Conservation (phyloP, 2,113 vertebrate species). For the Nycticryphes semicollaris region DNA sequence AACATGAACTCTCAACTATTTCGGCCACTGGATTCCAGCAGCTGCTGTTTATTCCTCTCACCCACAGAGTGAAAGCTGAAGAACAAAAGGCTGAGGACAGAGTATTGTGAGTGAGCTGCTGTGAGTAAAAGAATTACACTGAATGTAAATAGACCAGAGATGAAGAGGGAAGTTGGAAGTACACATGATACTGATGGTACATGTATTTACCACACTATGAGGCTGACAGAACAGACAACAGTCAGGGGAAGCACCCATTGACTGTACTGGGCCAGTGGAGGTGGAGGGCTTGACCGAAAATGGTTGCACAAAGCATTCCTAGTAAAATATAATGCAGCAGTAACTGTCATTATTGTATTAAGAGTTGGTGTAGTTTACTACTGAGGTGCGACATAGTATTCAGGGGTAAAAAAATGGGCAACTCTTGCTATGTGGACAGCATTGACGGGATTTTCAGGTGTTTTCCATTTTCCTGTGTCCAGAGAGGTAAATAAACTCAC, state of each 20-base stretch:
- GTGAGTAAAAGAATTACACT: neutral
- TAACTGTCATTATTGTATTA: neutral
- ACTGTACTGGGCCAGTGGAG: neutral
- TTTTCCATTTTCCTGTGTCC: neutral
- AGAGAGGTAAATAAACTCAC: slow-evolving; percentile 28
- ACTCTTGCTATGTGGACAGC: neutral
- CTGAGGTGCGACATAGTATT: neutral
- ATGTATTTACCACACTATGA: neutral
- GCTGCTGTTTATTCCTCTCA: slow-evolving; percentile 37
- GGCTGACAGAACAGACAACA: neutral
- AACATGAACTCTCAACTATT: neutral
- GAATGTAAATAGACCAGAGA: neutral
- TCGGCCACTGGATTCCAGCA: neutral
- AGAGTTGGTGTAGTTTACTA: neutral
- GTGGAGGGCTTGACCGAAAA: neutral
- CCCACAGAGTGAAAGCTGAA: neutral
- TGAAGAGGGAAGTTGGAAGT: neutral
- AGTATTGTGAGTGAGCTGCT: neutral
- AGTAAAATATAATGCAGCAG: neutral
- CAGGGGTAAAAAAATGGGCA: neutral
- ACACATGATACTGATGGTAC: neutral
- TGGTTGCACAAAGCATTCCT: neutral
- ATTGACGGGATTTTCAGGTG: neutral
- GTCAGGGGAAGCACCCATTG: neutral
- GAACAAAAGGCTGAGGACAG: neutral